Evolutionary conservation across 2,888 invertebrate genomes (phyloP), one percentile per base, ranked within the genome.

Genomic region (Shargacucullia verbasci): DNA sequence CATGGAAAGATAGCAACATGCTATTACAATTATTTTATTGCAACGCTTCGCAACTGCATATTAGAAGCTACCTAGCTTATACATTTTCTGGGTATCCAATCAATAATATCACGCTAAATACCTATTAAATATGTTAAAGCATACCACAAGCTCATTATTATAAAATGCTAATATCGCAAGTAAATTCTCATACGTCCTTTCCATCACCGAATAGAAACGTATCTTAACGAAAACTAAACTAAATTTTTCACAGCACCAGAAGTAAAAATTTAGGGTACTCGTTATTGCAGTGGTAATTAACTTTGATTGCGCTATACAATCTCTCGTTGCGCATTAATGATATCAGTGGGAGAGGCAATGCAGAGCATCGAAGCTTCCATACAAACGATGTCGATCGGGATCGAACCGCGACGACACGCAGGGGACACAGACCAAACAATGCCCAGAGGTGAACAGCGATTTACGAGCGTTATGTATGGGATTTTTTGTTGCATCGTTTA

Each of bases 321-420:
- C 73, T 73, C 75, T 75, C 72, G 80, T 79, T 82, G 80, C 77
- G 79, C 76, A 82, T 81, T 85, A 82, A 83, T 80, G 83, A 82
- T 82, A 85, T 82, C 79, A 67, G 73, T 66, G 69, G 48, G 63
- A 72, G 75, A 80, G 70, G 67, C 73, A 76, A 74, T 73, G 72
- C 63, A 67, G 56, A 72, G 59, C 61, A 69, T 71, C 57, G 66
- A 70, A 64, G 67, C 72, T 79, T 78, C 78, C 78, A 74, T 80
- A 80, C 80, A 29, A 9, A 75, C 72, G 80, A 82, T 82, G 80
- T 76, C 76, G 82, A 85, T 84, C 77, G 78, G 59, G 62, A 72
- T 79, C 70, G 79, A 61, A 76, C 70, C 74, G 71, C 80, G 78
- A 82, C 82, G 79, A 85, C 87, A 86, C 84, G 82, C 82, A 84